Percentiles rank a stretch among this genome's conserved stretches.
Evolutionary conservation across 2,888 invertebrate genomes (phyloP).

Genomic region (Meteorus cinctellus): DNA sequence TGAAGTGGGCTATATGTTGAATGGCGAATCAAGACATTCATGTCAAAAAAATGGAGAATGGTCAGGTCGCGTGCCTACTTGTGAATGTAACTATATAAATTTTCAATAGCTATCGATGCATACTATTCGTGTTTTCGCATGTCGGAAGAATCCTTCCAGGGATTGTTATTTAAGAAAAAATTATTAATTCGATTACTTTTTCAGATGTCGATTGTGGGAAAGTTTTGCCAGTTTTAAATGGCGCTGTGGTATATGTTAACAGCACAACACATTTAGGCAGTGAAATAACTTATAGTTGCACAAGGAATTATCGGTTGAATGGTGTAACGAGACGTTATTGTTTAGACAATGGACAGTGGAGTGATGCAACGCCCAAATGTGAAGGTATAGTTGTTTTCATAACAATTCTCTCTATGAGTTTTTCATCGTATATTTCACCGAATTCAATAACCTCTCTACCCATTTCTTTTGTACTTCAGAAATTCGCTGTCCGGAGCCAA

Average conservation of each 20-base stretch:
- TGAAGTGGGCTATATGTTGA: slow-evolving; percentile 86
- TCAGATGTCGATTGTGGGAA: slow-evolving; percentile 92
- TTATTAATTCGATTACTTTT: slow-evolving; percentile 1
- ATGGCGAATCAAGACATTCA: slow-evolving; percentile 81
- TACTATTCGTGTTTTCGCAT: too few relatives aligned
- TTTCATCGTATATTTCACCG: background rate
- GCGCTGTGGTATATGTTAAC: slow-evolving; percentile 84
- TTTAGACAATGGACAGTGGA: slow-evolving; percentile 86
- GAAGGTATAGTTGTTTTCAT: slow-evolving; percentile 78
- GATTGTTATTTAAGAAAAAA: slow-evolving; percentile 1
- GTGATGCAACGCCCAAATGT: slow-evolving; percentile 88
- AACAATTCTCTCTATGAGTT: background rate
- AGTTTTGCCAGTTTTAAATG: slow-evolving; percentile 85
- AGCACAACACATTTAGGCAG: slow-evolving; percentile 88
- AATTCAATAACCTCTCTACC: slow-evolving; percentile 37
- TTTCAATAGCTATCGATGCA: too few relatives aligned
- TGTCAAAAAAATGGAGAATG: slow-evolving; percentile 88
- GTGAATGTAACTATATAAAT: slow-evolving; percentile 81
- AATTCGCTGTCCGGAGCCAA: slow-evolving; percentile 90
- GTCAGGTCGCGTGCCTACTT: slow-evolving; percentile 87
- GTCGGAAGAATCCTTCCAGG: background rate
- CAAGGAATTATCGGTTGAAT: slow-evolving; percentile 84
- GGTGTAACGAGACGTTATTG: slow-evolving; percentile 85
- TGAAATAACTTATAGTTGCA: slow-evolving; percentile 86
- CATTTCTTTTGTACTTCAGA: slow-evolving; percentile 75